phyloP scores from a whole-genome alignment of 2,113 vertebrate species.

The Pomatostomus ruficeps region DNA sequence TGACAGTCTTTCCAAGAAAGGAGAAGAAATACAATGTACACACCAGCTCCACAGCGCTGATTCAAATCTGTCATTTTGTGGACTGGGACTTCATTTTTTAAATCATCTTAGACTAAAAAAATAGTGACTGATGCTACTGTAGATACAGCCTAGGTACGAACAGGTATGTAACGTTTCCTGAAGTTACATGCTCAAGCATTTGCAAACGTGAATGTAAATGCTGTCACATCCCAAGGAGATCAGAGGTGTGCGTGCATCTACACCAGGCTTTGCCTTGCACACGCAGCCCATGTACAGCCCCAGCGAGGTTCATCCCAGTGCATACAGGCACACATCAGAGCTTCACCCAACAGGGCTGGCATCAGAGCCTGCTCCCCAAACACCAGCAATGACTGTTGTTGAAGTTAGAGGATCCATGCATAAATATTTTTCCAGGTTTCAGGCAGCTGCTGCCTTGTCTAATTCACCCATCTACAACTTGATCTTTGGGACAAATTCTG shows the following conservation, averaged over 20 bases:
- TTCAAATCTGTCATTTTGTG: not conserved
- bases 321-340: fast-evolving
- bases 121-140: not conserved
- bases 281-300: not conserved
- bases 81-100: not conserved
- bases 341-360: not conserved
- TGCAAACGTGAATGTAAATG: not conserved
- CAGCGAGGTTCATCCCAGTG: fast-evolving
- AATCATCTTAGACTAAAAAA: not conserved
- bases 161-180: not conserved
- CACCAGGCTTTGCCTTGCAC: fast-evolving
- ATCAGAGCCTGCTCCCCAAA: not conserved
- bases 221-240: not conserved
- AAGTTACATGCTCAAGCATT: not conserved
- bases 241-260: not conserved
- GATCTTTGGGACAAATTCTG: not conserved
- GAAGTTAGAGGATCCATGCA: not conserved
- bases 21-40: not conserved
- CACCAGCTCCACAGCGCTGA: fast-evolving
- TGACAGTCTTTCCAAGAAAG: not conserved
- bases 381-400: not conserved
- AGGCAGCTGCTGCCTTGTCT: not conserved
- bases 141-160: not conserved
- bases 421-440: not conserved
- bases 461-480: not conserved